phyloP scores from a whole-genome alignment of 2,113 vertebrate species.

The Synodontis membranacea region DNA sequence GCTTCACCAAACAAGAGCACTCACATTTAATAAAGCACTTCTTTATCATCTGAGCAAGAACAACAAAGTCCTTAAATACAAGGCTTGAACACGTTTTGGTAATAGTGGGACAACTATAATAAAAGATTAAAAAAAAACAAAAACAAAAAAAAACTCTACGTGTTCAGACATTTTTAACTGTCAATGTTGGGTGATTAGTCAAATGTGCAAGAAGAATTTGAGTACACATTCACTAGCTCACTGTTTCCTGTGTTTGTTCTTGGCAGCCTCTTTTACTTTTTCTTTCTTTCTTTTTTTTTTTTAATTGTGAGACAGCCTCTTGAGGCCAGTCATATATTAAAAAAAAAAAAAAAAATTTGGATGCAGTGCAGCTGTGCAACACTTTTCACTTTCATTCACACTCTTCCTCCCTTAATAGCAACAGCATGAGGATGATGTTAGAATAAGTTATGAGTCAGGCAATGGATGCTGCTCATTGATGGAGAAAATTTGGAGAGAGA shows the following conservation, averaged over 20 bases:
- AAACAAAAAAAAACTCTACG: background rate
- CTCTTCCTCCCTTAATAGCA: background rate
- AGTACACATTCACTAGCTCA: background rate
- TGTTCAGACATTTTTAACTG: background rate
- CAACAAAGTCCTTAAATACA: background rate
- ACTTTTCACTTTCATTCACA: background rate
- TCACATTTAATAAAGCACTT: background rate
- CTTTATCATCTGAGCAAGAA: background rate
- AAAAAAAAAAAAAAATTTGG: too few relatives aligned
- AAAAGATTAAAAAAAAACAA: background rate
- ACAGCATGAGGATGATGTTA: too few relatives aligned
- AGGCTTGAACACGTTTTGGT: background rate
- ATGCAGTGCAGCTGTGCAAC: background rate
- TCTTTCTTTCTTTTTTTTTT: background rate
- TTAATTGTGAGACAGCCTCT: background rate
- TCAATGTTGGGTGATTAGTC: background rate
- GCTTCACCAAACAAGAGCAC: background rate
- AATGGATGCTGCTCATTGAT: conserved; percentile 20
- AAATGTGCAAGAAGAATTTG: background rate
- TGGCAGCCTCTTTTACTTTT: background rate
- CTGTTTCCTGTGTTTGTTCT: background rate
- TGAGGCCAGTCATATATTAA: background rate
- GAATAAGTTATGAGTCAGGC: conserved; percentile 19
- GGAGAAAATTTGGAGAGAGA: background rate
- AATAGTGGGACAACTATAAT: background rate